Conservation (phyloP, 1,140 invertebrate genomes). For the Lordiphosa clarofinis region DNA sequence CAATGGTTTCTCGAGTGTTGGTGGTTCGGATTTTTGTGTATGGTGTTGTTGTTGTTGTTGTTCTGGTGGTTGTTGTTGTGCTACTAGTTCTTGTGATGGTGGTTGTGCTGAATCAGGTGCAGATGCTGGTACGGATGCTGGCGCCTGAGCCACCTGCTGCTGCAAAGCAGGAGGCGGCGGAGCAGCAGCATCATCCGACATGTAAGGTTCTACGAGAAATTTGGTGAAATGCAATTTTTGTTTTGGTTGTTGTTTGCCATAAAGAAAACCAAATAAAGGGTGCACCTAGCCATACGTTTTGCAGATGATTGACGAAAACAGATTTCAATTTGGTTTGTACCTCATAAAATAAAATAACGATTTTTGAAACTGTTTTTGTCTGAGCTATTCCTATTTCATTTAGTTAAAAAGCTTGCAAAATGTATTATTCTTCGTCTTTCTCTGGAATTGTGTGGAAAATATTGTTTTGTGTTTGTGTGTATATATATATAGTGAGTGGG, state of each 20-base stretch:
- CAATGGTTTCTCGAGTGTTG: slow-evolving; percentile 76
- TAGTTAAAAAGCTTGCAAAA: slow-evolving; percentile 42
- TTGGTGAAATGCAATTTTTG: slow-evolving; percentile 42
- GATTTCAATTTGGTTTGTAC: slow-evolving; percentile 44
- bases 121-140: slow-evolving; percentile 44
- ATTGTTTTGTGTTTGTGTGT: slow-evolving; percentile 15
- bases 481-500: slow-evolving; percentile 13
- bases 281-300: slow-evolving; percentile 65
- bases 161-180: slow-evolving; percentile 53
- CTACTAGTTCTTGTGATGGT: slow-evolving; percentile 36
- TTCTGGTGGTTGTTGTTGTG: slow-evolving; percentile 40
- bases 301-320: slow-evolving; percentile 38
- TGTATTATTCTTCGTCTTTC: slow-evolving; percentile 71
- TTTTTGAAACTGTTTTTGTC: slow-evolving; percentile 24
- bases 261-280: slow-evolving; percentile 7
- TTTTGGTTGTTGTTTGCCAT: slow-evolving; percentile 16
- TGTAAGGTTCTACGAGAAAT: slow-evolving; percentile 72
- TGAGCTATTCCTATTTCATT: slow-evolving; percentile 27
- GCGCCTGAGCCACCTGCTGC: slow-evolving; percentile 43
- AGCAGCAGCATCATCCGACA: slow-evolving; percentile 66
- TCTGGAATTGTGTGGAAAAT: slow-evolving; percentile 64
- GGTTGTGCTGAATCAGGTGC: slow-evolving; percentile 41
- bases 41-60: slow-evolving; percentile 52
- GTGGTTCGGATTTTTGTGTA: slow-evolving; percentile 66
- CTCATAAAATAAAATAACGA: slow-evolving; percentile 46